Evolutionary conservation across 1,140 invertebrate genomes (phyloP).

Genomic region (Stegodyphus dumicola): DNA sequence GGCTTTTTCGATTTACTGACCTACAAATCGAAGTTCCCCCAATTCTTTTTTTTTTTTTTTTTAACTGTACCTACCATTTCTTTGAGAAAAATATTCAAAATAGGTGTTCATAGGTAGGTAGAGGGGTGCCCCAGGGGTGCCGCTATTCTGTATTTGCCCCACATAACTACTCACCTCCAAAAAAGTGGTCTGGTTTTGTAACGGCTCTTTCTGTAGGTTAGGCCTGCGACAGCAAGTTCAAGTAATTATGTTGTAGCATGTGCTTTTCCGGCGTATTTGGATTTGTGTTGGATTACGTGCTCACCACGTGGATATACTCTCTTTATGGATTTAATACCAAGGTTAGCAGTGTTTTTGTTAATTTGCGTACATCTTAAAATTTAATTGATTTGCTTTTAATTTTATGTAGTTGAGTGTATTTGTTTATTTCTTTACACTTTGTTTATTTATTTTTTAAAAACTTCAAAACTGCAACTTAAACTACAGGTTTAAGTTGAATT

Average conservation of each 20-base stretch:
- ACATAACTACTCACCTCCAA: conserved; percentile 4
- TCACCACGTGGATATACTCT: not conserved
- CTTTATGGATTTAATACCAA: not conserved
- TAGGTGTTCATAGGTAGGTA: conserved; percentile 5
- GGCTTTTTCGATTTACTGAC: not conserved
- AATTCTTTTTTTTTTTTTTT: not conserved
- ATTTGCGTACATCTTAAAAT: too few species aligned
- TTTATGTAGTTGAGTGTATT: too few species aligned
- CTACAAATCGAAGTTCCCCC: not conserved
- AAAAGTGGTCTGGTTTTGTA: conserved; percentile 49
- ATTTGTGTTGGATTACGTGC: not conserved
- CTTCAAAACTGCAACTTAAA: too few species aligned
- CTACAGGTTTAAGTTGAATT: too few species aligned
- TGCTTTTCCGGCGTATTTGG: conserved; percentile 16
- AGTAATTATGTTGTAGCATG: conserved; percentile 34
- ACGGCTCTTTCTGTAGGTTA: conserved; percentile 29
- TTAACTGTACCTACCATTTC: not conserved
- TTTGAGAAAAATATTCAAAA: conserved; percentile 6
- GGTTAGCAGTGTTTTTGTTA: too few species aligned
- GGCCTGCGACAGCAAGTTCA: conserved; percentile 29
- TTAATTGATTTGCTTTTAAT: too few species aligned
- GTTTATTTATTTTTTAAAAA: too few species aligned
- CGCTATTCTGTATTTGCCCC: conserved; percentile 4
- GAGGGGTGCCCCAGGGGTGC: not conserved
- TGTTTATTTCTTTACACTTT: too few species aligned